Evolutionary conservation across 2,888 invertebrate genomes (phyloP).

Genomic region (Thereva unica): DNA sequence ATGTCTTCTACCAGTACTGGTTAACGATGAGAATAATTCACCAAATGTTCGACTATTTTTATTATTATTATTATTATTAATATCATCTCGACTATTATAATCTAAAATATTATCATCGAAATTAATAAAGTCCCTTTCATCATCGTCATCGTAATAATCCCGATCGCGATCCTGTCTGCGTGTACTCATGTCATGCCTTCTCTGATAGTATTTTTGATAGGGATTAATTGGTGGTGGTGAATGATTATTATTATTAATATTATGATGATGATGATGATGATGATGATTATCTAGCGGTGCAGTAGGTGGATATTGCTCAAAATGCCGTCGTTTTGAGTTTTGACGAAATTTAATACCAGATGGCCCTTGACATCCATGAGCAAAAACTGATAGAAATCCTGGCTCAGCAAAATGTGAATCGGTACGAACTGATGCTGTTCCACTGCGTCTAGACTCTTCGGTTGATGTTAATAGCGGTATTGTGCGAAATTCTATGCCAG

Average conservation of each 20-base stretch:
- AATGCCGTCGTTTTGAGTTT: slow-evolving; percentile 54
- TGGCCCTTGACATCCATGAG: slow-evolving; percentile 74
- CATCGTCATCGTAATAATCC: background rate
- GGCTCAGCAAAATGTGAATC: slow-evolving; percentile 85
- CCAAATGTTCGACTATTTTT: slow-evolving; percentile 8
- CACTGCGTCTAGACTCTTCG: slow-evolving; percentile 48
- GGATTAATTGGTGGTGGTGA: background rate
- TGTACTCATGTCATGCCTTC: background rate
- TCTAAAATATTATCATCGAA: slow-evolving; percentile 53
- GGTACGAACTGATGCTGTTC: slow-evolving; percentile 62
- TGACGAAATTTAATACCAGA: slow-evolving; percentile 52
- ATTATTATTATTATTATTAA: background rate
- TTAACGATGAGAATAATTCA: background rate
- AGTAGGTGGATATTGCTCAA: slow-evolving; percentile 37
- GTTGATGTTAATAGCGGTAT: slow-evolving; percentile 59
- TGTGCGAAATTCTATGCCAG: slow-evolving; percentile 78
- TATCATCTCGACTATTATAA: slow-evolving; percentile 47
- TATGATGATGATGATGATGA: no score
- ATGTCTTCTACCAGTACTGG: no score
- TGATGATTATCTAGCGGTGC: background rate
- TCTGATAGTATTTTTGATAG: slow-evolving; percentile 6
- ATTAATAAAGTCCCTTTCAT: slow-evolving; percentile 30
- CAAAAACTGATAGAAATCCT: slow-evolving; percentile 82
- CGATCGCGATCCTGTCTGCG: background rate
- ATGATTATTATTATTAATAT: no score